Conservation (phyloP, 1,140 invertebrate species). For the Hormaphis cornu region DNA sequence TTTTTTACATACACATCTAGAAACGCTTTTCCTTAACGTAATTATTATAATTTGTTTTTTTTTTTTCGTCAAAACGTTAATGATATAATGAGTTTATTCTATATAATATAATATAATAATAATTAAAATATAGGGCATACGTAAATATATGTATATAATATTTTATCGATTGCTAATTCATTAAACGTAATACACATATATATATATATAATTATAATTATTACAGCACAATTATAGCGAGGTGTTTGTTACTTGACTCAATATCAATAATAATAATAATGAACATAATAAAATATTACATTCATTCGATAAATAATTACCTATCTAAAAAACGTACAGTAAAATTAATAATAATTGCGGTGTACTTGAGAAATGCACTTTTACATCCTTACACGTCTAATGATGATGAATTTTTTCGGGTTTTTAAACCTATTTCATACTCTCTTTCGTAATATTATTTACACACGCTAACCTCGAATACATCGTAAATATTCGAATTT, state of each 20-base stretch:
- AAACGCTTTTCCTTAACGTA: conserved; percentile 28
- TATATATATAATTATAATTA: conserved; percentile 29
- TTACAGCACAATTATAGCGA: conserved; percentile 32
- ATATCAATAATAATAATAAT: conserved; percentile 28
- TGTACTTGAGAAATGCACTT: conserved; percentile 16
- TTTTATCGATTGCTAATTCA: conserved; percentile 31
- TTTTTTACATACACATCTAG: conserved; percentile 27
- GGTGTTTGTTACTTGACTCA: conserved; percentile 32
- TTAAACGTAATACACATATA: not conserved
- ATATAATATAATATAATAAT: no score
- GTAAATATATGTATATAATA: conserved; percentile 21
- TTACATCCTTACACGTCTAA: conserved; percentile 30
- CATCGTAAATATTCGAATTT: not conserved
- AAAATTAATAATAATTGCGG: not conserved
- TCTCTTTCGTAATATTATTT: conserved; percentile 13
- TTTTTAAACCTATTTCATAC: not conserved
- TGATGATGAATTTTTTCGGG: conserved; percentile 29
- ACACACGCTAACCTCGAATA: conserved; percentile 31
- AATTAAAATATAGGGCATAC: conserved; percentile 27
- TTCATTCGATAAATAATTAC: conserved; percentile 26
- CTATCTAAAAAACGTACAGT: conserved; percentile 29
- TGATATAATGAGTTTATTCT: conserved; percentile 18
- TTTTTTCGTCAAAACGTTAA: conserved; percentile 22
- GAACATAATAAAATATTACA: conserved; percentile 10
- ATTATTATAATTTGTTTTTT: conserved; percentile 12